Percentiles rank a stretch among this genome's conserved stretches.
Conservation (phyloP, 2,888 invertebrate species). For the Branchellion lobata region DNA sequence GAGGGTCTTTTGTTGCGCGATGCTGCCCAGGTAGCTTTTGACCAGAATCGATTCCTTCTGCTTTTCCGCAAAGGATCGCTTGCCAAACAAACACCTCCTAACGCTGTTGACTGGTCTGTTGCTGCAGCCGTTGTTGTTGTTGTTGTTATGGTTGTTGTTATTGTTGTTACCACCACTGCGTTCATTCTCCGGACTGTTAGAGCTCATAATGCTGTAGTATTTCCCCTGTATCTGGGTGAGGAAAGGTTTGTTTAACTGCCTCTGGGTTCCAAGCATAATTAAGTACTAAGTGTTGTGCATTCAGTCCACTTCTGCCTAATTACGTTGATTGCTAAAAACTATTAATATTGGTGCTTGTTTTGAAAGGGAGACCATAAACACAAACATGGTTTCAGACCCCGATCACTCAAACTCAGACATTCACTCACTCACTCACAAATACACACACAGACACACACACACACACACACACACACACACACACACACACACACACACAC, state of each 20-base stretch:
- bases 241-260: background rate
- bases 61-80: background rate
- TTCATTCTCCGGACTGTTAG: background rate
- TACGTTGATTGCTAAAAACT: too few relatives aligned
- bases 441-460: too few relatives aligned
- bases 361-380: too few relatives aligned
- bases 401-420: too few relatives aligned
- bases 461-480: too few relatives aligned
- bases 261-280: too few relatives aligned
- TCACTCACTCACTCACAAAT: too few relatives aligned
- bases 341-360: too few relatives aligned
- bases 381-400: too few relatives aligned
- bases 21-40: constrained; percentile 1
- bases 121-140: background rate
- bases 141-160: background rate
- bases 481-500: too few relatives aligned
- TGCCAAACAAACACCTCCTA: constrained; percentile 1
- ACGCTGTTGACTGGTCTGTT: background rate
- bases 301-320: too few relatives aligned
- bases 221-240: background rate
- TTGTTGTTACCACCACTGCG: background rate
- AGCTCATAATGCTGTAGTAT: background rate
- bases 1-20: background rate
- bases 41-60: background rate
- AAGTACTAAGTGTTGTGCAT: too few relatives aligned